Evolutionary conservation across 1,140 invertebrate genomes (phyloP), one percentile per base, ranked within the genome.

Genomic region (Carcinoscorpius rotundicauda): DNA sequence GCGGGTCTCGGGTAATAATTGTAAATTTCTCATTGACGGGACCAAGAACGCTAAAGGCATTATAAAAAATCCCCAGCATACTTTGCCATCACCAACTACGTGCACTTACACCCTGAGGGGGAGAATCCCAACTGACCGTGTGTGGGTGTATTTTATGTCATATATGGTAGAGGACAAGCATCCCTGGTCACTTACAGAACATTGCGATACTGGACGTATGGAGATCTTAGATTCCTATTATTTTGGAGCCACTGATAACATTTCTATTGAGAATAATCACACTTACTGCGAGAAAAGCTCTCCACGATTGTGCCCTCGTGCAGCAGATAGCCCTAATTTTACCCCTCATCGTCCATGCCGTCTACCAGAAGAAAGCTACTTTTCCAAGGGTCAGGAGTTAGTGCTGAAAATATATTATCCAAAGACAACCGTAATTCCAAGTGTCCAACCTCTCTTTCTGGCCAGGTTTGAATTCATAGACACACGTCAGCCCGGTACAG

Each of bases 21-120:
- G 90, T 72, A 88, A 91, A 73, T 92, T 92, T 72, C 89, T 88
- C 85, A 81, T 92, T 64, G 81, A 87, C 64, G 88, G 88, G 1
- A 85, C 85, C 1, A 84, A 84, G 0, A 84, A 85, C n/a, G 81
- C 83, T 8, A 85, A 83, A 66, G 90, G 90, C 9, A 78, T 88
- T 5, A 75, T 93, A 5, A 84, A 87, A 65, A 89, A 86, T 69
- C 89, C 89, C 0, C 79, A 83, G 52, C 89, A 92, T 74, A 90
- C 88, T 0, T 74, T 92, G 51, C 85, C 89, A 0, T 84, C 87
- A 0, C 91, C 92, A 72, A 91, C 87, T 4, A 91, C 88, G 0
- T 93, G 91, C 73, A 79, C 89, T 6, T 93, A 91, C 75, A 87
- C 89, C 72, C 83, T 92, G 72, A 85, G 87, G 67, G 87, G 87